Conservation (phyloP, 1,140 invertebrate genomes). For the Lordiphosa clarofinis region DNA sequence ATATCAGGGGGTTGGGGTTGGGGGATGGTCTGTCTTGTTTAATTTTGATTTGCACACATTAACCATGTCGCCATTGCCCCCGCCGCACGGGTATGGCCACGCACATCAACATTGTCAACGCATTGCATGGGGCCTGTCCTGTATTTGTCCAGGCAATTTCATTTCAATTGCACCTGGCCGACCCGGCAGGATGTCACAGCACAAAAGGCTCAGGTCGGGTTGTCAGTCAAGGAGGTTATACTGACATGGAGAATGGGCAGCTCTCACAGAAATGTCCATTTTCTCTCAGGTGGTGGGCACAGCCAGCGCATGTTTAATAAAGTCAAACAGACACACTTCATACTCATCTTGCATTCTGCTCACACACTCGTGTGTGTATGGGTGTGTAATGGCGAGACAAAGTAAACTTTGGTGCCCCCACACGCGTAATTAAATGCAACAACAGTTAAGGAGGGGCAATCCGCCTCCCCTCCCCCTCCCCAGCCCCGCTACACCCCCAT, state of each 20-base stretch:
- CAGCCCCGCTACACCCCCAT: not conserved
- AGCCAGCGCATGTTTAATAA: conserved; percentile 60
- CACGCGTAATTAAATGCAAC: conserved; percentile 75
- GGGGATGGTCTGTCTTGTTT: conserved; percentile 57
- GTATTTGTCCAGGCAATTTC: conserved; percentile 52
- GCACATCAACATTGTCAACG: conserved; percentile 7
- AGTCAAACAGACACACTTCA: conserved; percentile 60
- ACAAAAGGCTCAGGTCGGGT: conserved; percentile 15
- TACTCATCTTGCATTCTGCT: conserved; percentile 35
- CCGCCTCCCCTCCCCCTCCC: too few species aligned
- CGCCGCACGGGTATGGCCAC: not conserved
- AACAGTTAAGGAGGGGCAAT: conserved; percentile 41
- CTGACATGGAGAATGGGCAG: not conserved
- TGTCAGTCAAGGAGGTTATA: conserved; percentile 60
- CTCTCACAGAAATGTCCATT: not conserved
- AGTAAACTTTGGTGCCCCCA: conserved; percentile 64
- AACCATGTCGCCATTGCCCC: conserved; percentile 26
- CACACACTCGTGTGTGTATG: not conserved
- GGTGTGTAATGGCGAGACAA: conserved; percentile 60
- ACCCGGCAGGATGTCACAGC: not conserved
- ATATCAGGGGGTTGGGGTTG: conserved; percentile 3
- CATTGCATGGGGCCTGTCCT: not conserved
- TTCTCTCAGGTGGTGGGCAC: conserved; percentile 18
- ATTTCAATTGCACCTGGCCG: conserved; percentile 64
- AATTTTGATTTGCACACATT: conserved; percentile 75